These are phyloP conservation scores for Melanchra persicariae DNA, from an alignment of 2,888 invertebrate species.

Conservation along the genomic window DNA sequence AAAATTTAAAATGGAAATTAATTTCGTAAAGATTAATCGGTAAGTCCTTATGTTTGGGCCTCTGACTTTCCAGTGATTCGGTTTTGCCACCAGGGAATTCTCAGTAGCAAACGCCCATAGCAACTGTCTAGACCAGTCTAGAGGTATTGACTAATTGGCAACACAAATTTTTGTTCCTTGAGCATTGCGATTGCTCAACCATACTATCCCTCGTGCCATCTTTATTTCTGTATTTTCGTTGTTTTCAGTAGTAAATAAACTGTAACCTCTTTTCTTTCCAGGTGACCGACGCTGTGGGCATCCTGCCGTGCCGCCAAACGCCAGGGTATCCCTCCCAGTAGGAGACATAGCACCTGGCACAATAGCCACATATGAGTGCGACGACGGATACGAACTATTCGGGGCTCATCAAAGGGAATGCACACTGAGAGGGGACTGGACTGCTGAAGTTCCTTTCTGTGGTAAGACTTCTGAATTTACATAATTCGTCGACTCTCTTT, in stretches of 20 bases:
- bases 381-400: conserved; percentile 97
- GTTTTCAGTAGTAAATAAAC: not conserved
- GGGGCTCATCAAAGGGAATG: conserved; percentile 94
- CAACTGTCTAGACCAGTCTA: no score
- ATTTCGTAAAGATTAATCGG: no score
- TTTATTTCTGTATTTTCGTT: not conserved
- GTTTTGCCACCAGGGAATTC: no score
- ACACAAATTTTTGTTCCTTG: not conserved
- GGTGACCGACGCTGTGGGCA: conserved; percentile 93
- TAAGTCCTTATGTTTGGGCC: no score
- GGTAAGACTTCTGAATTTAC: conserved; percentile 89
- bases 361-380: conserved; percentile 95
- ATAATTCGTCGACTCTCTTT: not conserved
- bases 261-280: conserved; percentile 65
- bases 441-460: conserved; percentile 95
- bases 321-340: conserved; percentile 92
- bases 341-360: conserved; percentile 90
- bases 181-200: not conserved
- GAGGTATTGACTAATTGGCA: not conserved
- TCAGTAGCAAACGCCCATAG: no score
- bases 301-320: conserved; percentile 96
- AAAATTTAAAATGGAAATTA: no score
- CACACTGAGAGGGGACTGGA: conserved; percentile 94
- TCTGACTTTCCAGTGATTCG: no score
- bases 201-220: not conserved